Evolutionary conservation across 1,140 invertebrate genomes (phyloP), one percentile per base, ranked within the genome.

Genomic region (Thalassaphorura encarpata): DNA sequence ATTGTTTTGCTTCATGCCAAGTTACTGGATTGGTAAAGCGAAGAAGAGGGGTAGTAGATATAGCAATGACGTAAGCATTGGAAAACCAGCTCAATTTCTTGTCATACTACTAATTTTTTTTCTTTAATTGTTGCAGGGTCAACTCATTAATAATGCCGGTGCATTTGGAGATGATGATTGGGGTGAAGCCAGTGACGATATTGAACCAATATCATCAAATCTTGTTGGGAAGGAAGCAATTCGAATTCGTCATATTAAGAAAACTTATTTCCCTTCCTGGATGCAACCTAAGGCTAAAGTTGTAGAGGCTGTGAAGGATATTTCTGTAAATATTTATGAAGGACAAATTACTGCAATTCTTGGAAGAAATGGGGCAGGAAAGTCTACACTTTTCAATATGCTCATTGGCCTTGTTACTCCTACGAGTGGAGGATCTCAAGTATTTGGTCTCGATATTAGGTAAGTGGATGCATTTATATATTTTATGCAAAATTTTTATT

Each of bases 351-450:
- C 89, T 3, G 83, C 83, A 4, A 77, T 95, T 42, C 72, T 95
- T 39, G 90, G 89, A 0, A 89, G 91, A 67, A 93, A 93, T 69
- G 89, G 89, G 0, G 89, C 90, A 2, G 87, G 87, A 1, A 90
- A 89, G 71, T 87, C 86, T 1, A 89, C 86, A 0, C 70, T 89
- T 1, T 85, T 90, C 67, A 89, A 89, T 64, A 87, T 94, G 60
- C 69, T 94, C 1, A 87, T 85, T 2, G 91, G 89, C 2, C 72
- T 92, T 13, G 84, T 87, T 1, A 73, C 81, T 16, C 81, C 82
- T 0, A 72, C 71, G 5, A 56, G 53, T 27, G 63, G 63, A 15
- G 29, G 11, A 18, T 18, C 83, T 2, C 79, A 80, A 54, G 80
- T 90, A 18, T 86, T 85, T 68, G 85, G 85, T 2, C 76, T 83